Evolutionary conservation across 2,888 invertebrate species (phyloP).

Genomic region (Leptopterna dolabrata): DNA sequence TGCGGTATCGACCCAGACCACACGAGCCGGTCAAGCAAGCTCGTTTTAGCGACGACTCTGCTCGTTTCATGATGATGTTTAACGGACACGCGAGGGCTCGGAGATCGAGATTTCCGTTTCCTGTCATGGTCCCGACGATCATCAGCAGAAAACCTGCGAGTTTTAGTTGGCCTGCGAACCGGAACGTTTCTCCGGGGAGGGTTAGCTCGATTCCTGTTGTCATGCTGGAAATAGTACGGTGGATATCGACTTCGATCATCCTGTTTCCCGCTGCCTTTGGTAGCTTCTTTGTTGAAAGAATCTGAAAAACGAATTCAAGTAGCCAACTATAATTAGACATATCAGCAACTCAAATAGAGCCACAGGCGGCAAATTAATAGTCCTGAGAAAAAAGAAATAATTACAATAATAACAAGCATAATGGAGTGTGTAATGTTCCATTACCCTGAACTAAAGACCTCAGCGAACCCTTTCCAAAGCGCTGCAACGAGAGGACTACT

Average conservation of each 20-base stretch:
- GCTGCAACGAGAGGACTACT: too few relatives aligned
- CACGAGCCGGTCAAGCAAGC: constrained; percentile 57
- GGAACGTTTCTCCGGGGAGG: background rate
- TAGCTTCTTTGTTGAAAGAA: background rate
- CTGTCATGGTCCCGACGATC: background rate
- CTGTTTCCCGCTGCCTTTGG: background rate
- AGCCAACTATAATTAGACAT: too few relatives aligned
- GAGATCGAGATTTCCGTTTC: background rate
- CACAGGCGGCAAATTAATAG: too few relatives aligned
- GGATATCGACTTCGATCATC: background rate
- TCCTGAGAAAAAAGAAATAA: too few relatives aligned
- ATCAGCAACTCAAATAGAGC: too few relatives aligned
- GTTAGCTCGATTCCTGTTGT: background rate
- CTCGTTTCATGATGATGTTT: background rate
- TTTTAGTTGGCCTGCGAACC: background rate
- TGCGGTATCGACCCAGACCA: constrained; percentile 52
- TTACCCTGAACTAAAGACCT: too few relatives aligned
- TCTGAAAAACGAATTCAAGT: background rate
- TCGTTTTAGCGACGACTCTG: constrained; percentile 51
- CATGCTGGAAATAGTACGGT: background rate
- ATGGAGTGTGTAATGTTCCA: too few relatives aligned
- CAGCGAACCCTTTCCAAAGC: too few relatives aligned
- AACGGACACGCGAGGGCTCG: background rate
- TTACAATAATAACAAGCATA: too few relatives aligned
- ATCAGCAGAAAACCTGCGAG: background rate